Evolutionary conservation across 2,888 invertebrate genomes (phyloP), one percentile per base, ranked within the genome.

Genomic region (Carpatolechia fugitivella): DNA sequence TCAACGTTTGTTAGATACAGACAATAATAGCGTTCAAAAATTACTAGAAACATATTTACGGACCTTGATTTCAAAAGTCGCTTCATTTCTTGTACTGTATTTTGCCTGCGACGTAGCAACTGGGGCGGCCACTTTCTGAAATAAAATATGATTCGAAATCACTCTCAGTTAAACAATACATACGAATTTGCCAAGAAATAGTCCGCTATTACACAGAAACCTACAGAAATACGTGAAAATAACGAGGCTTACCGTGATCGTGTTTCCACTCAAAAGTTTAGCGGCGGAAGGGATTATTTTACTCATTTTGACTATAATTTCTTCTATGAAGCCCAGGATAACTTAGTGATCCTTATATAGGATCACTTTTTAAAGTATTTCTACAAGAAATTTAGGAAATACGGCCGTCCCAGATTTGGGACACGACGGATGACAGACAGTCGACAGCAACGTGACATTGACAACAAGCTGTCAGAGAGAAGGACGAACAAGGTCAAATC

Each of bases 51-150:
- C 18, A 1, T 60, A 11, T 4, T 11, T 18, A 41, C 20, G 10
- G 74, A 92, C 92, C 88, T 92, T 89, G 8, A 92, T 91, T 78
- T 93, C 93, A 68, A 93, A 93, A 10, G 85, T 82, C 5, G 92
- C 92, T 76, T 93, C 93, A 6, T 91, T 91, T 60, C 91, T 92
- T 62, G 86, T 83, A 68, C 88, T 87, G 75, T 92, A 93, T 68
- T 91, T 92, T 61, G 85, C 87, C 64, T 91, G 92, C 53, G 79
- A 66, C n/a, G 76, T 69, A 38, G 75, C 59, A 46, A 72, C 70
- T 57, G 86, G 85, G 58, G 74, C 73, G 58, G 75, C 74, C 56
- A 74, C 69, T 80, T 89, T 90, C 89, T 90, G 80, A 60, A 82
- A 84, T 58, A 60, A 50, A 65, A 35, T 18, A 13, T 11, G 6